A percentile compares a stretch with the other conserved stretches of the same genome.
Conservation (phyloP, 2,797 vertebrate species). For the Helicolenus hilgendorfi region DNA sequence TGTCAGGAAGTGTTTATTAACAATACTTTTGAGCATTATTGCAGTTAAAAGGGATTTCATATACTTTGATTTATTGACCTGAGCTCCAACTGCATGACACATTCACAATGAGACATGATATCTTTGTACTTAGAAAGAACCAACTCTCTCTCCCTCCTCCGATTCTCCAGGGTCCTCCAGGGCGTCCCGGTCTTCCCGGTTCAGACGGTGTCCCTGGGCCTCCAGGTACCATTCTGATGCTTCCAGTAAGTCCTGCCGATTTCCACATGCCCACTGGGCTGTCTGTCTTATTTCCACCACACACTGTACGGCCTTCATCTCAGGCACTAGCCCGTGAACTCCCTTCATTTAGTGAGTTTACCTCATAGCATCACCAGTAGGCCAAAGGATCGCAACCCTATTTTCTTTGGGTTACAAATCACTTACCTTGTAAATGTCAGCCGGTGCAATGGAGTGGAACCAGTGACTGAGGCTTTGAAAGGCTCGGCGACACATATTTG, state of each 20-base stretch:
- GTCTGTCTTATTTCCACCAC: slow-evolving; percentile 12
- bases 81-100: background rate
- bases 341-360: slow-evolving; percentile 56
- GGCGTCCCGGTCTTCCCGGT: slow-evolving; percentile 96
- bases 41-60: background rate
- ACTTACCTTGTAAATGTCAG: slow-evolving; percentile 84
- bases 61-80: background rate
- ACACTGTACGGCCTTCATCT: slow-evolving; percentile 38
- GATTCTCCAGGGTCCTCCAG: slow-evolving; percentile 92
- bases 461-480: slow-evolving; percentile 72
- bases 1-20: background rate
- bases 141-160: background rate
- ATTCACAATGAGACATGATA: background rate
- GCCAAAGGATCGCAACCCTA: slow-evolving; percentile 61
- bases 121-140: background rate
- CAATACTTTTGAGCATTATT: background rate
- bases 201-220: slow-evolving; percentile 97
- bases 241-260: slow-evolving; percentile 92
- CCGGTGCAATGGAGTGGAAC: slow-evolving; percentile 76
- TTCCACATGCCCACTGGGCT: slow-evolving; percentile 18
- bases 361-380: slow-evolving; percentile 59
- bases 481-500: slow-evolving; percentile 53
- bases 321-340: slow-evolving; percentile 35
- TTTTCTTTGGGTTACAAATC: slow-evolving; percentile 83
- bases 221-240: slow-evolving; percentile 97